These are phyloP conservation scores for Dusona sp. DNA, from an alignment of 2,888 invertebrate genomes.

Conservation along the genomic window DNA sequence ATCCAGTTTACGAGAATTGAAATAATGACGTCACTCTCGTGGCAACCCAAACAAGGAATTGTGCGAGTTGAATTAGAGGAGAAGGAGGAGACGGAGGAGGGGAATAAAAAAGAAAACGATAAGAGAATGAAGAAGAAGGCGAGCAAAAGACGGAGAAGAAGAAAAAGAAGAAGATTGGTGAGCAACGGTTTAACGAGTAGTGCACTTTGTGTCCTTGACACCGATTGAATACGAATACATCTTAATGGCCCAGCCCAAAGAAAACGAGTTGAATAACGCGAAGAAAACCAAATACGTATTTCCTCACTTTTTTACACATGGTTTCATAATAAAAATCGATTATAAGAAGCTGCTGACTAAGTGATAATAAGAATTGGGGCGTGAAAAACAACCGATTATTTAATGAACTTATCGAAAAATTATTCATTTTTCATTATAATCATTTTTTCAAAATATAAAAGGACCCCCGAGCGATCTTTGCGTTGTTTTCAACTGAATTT, in stretches of 20 bases:
- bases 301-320: not conserved
- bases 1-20: conserved; percentile 55
- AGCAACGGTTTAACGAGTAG: conserved; percentile 51
- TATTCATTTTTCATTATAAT: conserved; percentile 35
- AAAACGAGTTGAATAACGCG: not conserved
- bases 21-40: conserved; percentile 75
- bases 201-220: conserved; percentile 67
- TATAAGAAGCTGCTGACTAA: not conserved
- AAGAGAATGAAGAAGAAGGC: conserved; percentile 35
- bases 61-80: conserved; percentile 61
- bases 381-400: not conserved
- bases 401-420: not conserved
- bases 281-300: not conserved
- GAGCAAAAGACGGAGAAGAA: conserved; percentile 7
- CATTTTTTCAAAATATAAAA: conserved; percentile 53
- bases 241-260: conserved; percentile 36
- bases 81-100: conserved; percentile 63
- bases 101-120: conserved; percentile 38
- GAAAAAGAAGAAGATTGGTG: conserved; percentile 42
- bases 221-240: conserved; percentile 59
- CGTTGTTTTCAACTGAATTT: conserved; percentile 18
- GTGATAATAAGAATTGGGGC: not conserved
- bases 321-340: not conserved
- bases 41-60: conserved; percentile 78
- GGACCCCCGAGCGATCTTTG: conserved; percentile 59